These are phyloP conservation scores for Pectinophora gossypiella DNA, from an alignment of 1,140 invertebrate genomes.

Conservation along the genomic window DNA sequence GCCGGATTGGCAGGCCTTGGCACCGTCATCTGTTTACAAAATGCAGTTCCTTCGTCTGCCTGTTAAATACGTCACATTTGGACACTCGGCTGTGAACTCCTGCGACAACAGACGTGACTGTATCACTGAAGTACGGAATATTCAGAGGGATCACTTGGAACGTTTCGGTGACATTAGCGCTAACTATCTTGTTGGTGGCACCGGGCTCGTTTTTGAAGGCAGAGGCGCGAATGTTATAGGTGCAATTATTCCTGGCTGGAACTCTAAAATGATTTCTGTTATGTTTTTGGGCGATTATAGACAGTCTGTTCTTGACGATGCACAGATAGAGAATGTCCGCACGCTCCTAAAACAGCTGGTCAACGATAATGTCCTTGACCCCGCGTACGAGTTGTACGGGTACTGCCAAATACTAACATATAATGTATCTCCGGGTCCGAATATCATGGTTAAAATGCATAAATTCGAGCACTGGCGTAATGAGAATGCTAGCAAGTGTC, in stretches of 20 bases:
- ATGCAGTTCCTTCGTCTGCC: slow-evolving; percentile 36
- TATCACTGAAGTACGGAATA: slow-evolving; percentile 34
- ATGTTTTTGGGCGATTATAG: slow-evolving; percentile 61
- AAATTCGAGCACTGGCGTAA: slow-evolving; percentile 31
- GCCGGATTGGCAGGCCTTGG: slow-evolving; percentile 53
- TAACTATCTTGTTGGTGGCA: slow-evolving; percentile 50
- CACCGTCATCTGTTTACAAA: slow-evolving; percentile 15
- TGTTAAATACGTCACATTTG: slow-evolving; percentile 42
- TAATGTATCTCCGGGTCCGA: slow-evolving; percentile 37
- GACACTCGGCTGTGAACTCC: slow-evolving; percentile 37
- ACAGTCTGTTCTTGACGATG: slow-evolving; percentile 14
- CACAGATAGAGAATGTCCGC: slow-evolving; percentile 45
- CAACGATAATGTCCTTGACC: slow-evolving; percentile 23
- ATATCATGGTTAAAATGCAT: slow-evolving; percentile 32
- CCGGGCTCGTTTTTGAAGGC: slow-evolving; percentile 55
- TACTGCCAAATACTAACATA: slow-evolving; percentile 41
- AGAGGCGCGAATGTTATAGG: slow-evolving; percentile 50
- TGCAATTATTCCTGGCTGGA: slow-evolving; percentile 41
- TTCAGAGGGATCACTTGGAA: slow-evolving; percentile 46
- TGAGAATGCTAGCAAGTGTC: not conserved
- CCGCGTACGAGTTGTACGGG: slow-evolving; percentile 39
- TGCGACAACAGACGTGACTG: slow-evolving; percentile 41
- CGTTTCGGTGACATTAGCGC: slow-evolving; percentile 48
- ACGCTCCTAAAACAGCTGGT: slow-evolving; percentile 38
- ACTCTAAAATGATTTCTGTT: slow-evolving; percentile 40